A percentile compares a stretch with the other conserved stretches of the same genome.
phyloP scores from a whole-genome alignment of 2,888 invertebrate genomes.

The Pycnomerus fuliginosus region DNA sequence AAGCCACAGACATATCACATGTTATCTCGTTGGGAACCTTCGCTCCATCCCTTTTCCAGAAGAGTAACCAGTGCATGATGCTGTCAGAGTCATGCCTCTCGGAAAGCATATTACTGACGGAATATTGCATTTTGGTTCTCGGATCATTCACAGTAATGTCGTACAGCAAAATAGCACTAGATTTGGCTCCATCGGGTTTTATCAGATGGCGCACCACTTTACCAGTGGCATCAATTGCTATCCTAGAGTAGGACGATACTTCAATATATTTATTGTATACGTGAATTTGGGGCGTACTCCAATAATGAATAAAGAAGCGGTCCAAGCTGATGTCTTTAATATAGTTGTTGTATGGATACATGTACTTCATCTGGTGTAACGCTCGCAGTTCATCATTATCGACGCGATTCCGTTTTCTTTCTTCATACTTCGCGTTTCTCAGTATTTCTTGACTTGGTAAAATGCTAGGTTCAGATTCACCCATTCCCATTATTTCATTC shows the following conservation, averaged over 20 bases:
- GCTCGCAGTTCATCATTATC: not conserved
- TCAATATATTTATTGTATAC: constrained; percentile 12
- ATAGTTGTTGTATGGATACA: constrained; percentile 7
- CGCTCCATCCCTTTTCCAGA: constrained; percentile 23
- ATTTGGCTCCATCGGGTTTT: constrained; percentile 16
- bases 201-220: constrained; percentile 17
- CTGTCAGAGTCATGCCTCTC: constrained; percentile 23
- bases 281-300: constrained; percentile 5
- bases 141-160: constrained; percentile 9
- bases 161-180: constrained; percentile 19
- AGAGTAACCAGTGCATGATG: constrained; percentile 17
- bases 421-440: constrained; percentile 3
- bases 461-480: constrained; percentile 3
- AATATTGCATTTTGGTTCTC: constrained; percentile 19
- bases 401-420: not conserved
- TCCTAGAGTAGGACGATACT: constrained; percentile 11
- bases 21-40: constrained; percentile 16
- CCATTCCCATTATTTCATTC: constrained; percentile 1
- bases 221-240: constrained; percentile 21
- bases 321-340: constrained; percentile 10
- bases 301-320: constrained; percentile 8
- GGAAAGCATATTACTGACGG: constrained; percentile 25
- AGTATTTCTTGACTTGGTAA: constrained; percentile 1
- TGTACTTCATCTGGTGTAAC: constrained; percentile 2
- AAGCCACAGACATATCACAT: constrained; percentile 19